Evolutionary conservation across 2,888 invertebrate species (phyloP).

Genomic region (Meghimatium bilineatum): DNA sequence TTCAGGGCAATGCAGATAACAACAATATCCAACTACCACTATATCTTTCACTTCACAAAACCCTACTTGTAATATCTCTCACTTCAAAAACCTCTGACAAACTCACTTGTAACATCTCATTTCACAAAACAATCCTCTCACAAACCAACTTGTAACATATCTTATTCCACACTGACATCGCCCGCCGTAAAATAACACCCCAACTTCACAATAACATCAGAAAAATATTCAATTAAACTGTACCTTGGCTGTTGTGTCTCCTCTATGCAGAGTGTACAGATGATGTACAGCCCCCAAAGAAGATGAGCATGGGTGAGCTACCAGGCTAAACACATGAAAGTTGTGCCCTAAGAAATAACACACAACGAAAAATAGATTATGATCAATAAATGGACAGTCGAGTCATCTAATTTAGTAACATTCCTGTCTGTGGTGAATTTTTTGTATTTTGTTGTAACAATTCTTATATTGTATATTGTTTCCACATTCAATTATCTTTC

Average conservation of each 20-base stretch:
- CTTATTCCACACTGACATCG: background rate
- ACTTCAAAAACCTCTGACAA: too few species aligned
- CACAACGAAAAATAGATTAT: background rate
- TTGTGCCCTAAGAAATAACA: constrained; percentile 81
- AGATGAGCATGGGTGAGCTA: constrained; percentile 93
- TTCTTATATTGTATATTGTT: too few species aligned
- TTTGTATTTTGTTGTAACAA: too few species aligned
- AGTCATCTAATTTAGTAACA: too few species aligned
- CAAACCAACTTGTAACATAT: background rate
- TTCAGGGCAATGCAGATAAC: too few species aligned
- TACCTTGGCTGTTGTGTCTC: constrained; percentile 96
- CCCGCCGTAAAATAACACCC: background rate
- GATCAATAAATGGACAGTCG: too few species aligned
- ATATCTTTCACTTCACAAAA: too few species aligned
- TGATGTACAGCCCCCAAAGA: constrained; percentile 88
- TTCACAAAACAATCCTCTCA: background rate
- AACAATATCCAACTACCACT: too few species aligned
- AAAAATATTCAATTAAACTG: background rate
- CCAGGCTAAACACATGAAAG: constrained; percentile 95
- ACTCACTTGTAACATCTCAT: too few species aligned
- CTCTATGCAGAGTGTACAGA: constrained; percentile 93
- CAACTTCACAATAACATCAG: background rate
- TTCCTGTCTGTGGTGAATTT: too few species aligned
- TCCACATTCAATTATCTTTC: too few species aligned
- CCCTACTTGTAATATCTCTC: too few species aligned